Evolutionary conservation across 2,888 invertebrate genomes (phyloP).

Genomic region (Drosophila putrida): DNA sequence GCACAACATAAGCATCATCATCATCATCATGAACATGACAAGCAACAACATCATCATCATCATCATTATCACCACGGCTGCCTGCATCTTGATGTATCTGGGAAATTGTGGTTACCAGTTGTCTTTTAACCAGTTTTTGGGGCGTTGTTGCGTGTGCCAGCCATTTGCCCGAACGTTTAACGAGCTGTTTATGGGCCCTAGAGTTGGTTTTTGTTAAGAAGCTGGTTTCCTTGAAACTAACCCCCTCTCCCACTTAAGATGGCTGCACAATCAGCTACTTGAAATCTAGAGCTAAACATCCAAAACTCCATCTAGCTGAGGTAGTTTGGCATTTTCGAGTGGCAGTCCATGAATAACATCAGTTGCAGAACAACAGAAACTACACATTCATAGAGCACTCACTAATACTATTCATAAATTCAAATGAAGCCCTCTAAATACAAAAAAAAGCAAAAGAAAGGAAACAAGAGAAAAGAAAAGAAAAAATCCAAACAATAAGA

Average conservation of each 20-base stretch:
- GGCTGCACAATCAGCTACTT: conserved; percentile 59
- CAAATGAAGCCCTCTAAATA: conserved; percentile 71
- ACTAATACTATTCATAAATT: conserved; percentile 73
- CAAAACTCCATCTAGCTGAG: conserved; percentile 29
- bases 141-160: conserved; percentile 74
- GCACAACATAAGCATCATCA: conserved; percentile 57
- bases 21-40: conserved; percentile 16
- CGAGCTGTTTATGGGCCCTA: conserved; percentile 72
- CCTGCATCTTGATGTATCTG: conserved; percentile 61
- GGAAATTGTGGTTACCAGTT: conserved; percentile 32
- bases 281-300: conserved; percentile 56
- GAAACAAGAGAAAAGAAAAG: conserved; percentile 23
- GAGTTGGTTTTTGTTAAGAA: conserved; percentile 4
- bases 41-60: conserved; percentile 9
- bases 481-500: conserved; percentile 46
- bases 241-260: not conserved
- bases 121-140: conserved; percentile 57
- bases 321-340: conserved; percentile 57
- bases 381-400: conserved; percentile 49
- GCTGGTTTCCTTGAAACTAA: not conserved
- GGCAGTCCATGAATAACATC: conserved; percentile 47
- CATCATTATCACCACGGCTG: conserved; percentile 23
- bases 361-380: conserved; percentile 25
- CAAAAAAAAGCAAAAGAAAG: conserved; percentile 12
- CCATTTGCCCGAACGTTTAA: conserved; percentile 74